phyloP scores from a whole-genome alignment of 2,113 vertebrate genomes.

The Odocoileus hemionus region DNA sequence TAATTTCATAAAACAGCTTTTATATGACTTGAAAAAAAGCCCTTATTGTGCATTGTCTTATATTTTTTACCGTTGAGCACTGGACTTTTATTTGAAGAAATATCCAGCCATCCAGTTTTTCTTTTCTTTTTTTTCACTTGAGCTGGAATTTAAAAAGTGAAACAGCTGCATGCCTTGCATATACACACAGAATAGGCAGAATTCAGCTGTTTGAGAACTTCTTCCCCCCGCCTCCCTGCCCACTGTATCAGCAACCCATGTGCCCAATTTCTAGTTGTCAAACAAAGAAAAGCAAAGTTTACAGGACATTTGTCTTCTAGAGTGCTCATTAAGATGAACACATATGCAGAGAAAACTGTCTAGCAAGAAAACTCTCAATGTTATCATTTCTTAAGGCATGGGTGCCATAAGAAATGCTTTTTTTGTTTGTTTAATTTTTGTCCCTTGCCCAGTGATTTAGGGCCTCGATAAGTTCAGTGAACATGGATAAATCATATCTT shows the following conservation, averaged over 20 bases:
- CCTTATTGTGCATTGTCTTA: slow-evolving; percentile 83
- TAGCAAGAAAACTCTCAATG: background rate
- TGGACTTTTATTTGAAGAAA: slow-evolving; percentile 79
- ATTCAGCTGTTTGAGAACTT: slow-evolving; percentile 53
- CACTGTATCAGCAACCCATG: slow-evolving; percentile 34
- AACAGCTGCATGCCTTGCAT: slow-evolving; percentile 74
- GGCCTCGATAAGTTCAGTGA: background rate
- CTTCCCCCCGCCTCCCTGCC: background rate
- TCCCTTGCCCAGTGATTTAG: background rate
- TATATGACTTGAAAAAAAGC: slow-evolving; percentile 77
- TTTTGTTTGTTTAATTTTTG: background rate
- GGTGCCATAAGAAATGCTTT: background rate
- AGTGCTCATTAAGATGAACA: background rate
- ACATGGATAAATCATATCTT: background rate
- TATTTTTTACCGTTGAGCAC: slow-evolving; percentile 81
- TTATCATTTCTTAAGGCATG: background rate
- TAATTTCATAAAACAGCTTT: slow-evolving; percentile 87
- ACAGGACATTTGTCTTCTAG: slow-evolving; percentile 1
- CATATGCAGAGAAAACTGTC: background rate
- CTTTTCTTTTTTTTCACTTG: background rate
- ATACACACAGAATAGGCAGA: slow-evolving; percentile 27
- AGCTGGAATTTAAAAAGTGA: slow-evolving; percentile 75
- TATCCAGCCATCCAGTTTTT: slow-evolving; percentile 67
- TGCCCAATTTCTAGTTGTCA: slow-evolving; percentile 59
- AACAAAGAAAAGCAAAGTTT: slow-evolving; percentile 61